A percentile compares a stretch with the other conserved stretches of the same genome.
Conservation (phyloP, 2,113 vertebrate species). For the Typhlomys cinereus region DNA sequence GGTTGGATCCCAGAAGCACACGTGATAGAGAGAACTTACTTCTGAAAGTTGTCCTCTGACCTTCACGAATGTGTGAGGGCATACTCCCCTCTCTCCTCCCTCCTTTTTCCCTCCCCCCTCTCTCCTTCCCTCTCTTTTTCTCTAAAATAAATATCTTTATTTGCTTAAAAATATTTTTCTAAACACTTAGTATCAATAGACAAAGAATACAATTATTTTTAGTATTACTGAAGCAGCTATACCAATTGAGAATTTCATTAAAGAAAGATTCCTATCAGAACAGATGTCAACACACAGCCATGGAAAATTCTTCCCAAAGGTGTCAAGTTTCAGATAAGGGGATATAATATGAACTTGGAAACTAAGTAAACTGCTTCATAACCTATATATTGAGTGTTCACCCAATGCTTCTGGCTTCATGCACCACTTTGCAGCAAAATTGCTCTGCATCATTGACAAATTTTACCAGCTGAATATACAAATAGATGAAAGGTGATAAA, state of each 20-base stretch:
- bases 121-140: no score
- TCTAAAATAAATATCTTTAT: no score
- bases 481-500: no score
- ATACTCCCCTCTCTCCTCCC: no score
- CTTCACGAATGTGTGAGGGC: no score
- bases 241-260: neutral
- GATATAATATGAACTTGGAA: neutral
- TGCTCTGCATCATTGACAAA: slow-evolving; percentile 5
- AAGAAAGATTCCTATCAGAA: neutral
- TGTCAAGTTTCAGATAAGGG: neutral
- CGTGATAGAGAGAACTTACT: no score
- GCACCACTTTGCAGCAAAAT: neutral
- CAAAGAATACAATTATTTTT: neutral
- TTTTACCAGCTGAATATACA: neutral
- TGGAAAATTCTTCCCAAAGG: neutral
- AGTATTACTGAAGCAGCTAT: neutral
- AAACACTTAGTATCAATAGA: neutral
- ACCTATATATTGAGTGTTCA: neutral
- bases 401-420: neutral
- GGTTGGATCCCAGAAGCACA: no score
- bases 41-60: no score
- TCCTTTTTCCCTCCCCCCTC: no score
- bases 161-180: neutral
- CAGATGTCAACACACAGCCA: neutral
- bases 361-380: neutral